Evolutionary conservation across 1,140 invertebrate genomes (phyloP).

Genomic region (Aphaenogaster rudis): DNA sequence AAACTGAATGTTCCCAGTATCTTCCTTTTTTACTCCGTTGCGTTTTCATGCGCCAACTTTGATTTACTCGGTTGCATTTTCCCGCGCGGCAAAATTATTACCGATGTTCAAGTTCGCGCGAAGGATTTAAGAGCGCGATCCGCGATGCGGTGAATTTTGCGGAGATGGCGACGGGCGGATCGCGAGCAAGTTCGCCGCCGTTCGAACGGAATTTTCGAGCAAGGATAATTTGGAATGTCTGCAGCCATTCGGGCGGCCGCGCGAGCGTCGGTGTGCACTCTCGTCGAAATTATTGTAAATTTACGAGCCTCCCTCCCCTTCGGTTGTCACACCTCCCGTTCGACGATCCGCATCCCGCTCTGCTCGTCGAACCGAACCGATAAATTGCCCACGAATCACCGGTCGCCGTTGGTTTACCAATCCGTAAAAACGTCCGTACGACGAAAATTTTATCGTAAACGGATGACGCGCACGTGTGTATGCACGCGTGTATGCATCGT

Average conservation of each 20-base stretch:
- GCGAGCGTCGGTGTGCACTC: conserved; percentile 69
- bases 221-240: conserved; percentile 70
- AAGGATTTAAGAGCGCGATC: conserved; percentile 32
- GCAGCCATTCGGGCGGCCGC: conserved; percentile 36
- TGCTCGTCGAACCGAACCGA: conserved; percentile 74
- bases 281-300: conserved; percentile 81
- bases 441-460: conserved; percentile 63
- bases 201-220: conserved; percentile 37
- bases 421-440: conserved; percentile 73
- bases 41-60: conserved; percentile 24
- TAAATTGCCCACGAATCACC: conserved; percentile 80
- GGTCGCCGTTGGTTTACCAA: conserved; percentile 75
- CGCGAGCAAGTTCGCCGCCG: conserved; percentile 29
- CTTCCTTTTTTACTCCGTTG: not conserved
- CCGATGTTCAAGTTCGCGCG: conserved; percentile 24
- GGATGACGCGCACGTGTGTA: not conserved
- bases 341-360: conserved; percentile 43
- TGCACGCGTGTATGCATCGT: not conserved
- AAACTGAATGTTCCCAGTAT: not conserved
- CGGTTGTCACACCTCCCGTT: conserved; percentile 79
- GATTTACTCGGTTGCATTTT: conserved; percentile 26
- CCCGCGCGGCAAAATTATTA: not conserved
- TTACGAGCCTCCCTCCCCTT: conserved; percentile 72
- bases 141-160: conserved; percentile 29
- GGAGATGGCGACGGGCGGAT: not conserved